Percentiles rank a stretch among this genome's conserved stretches.
These are phyloP conservation scores for Halisarca cf. caerulea DNA, from an alignment of 37 sponge, comb jelly and placozoan genomes.

Conservation along the genomic window DNA sequence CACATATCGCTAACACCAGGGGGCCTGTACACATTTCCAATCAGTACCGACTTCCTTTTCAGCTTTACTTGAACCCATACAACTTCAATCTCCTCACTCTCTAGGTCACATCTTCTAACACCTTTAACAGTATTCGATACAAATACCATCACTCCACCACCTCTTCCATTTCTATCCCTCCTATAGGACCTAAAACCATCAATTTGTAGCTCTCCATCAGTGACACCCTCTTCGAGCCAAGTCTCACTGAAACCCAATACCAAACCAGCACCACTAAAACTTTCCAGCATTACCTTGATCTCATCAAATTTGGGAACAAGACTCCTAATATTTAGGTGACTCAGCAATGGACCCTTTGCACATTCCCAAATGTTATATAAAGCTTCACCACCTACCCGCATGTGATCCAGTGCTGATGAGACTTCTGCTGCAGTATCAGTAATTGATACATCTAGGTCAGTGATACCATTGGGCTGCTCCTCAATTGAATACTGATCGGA, in stretches of 20 bases:
- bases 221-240: neutral
- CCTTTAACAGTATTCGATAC: neutral
- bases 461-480: too few species aligned
- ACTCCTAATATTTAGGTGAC: too few species aligned
- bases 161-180: neutral
- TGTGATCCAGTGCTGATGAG: too few species aligned
- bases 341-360: too few species aligned
- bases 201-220: neutral
- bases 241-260: conserved; percentile 3
- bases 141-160: conserved; percentile 31
- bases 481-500: too few species aligned
- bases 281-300: too few species aligned
- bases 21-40: conserved; percentile 35
- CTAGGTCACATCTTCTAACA: neutral
- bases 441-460: too few species aligned
- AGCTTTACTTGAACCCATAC: neutral
- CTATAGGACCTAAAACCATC: neutral
- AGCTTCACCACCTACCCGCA: too few species aligned
- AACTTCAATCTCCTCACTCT: neutral
- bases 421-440: too few species aligned
- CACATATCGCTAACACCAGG: conserved; percentile 1
- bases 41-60: neutral
- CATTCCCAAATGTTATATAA: too few species aligned
- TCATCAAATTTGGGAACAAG: too few species aligned
- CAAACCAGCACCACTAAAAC: too few species aligned